These are phyloP conservation scores for Pheucticus melanocephalus DNA, from an alignment of 2,113 vertebrate species.

Conservation along the genomic window DNA sequence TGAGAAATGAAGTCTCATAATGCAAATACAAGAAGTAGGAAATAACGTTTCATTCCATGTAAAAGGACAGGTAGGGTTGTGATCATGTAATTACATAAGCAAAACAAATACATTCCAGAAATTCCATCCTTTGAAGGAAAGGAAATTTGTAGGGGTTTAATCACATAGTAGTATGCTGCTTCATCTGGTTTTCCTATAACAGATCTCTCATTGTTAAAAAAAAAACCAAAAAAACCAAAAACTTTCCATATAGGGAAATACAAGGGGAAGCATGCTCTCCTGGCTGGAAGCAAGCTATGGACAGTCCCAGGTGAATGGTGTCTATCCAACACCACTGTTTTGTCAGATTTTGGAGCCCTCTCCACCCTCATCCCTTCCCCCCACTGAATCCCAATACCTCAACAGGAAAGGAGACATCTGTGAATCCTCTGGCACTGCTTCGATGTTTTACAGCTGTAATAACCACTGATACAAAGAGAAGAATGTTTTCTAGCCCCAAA, in stretches of 20 bases:
- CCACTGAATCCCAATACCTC: neutral
- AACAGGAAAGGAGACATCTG: slow-evolving; percentile 69
- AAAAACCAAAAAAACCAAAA: too few relatives aligned
- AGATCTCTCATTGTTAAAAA: neutral
- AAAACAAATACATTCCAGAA: slow-evolving; percentile 28
- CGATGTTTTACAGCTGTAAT: slow-evolving; percentile 73
- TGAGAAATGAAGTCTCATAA: neutral
- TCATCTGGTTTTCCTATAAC: slow-evolving; percentile 40
- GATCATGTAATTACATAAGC: neutral
- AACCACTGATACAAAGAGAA: slow-evolving; percentile 65
- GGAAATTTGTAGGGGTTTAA: slow-evolving; percentile 13
- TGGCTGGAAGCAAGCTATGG: slow-evolving; percentile 2
- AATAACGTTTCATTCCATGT: neutral
- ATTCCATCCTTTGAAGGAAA: slow-evolving; percentile 1
- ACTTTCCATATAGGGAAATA: slow-evolving; percentile 48
- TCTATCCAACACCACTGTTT: neutral
- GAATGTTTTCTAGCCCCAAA: slow-evolving; percentile 50
- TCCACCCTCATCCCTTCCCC: neutral
- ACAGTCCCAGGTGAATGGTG: slow-evolving; percentile 25
- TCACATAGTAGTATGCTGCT: neutral
- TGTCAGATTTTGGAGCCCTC: neutral
- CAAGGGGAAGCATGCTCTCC: neutral
- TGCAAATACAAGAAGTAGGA: neutral
- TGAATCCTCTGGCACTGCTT: slow-evolving; percentile 60
- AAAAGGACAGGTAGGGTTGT: neutral